Evolutionary conservation across 2,797 vertebrate genomes (phyloP), one percentile per base, ranked within the genome.

Genomic region (Sciurus vulgaris): DNA sequence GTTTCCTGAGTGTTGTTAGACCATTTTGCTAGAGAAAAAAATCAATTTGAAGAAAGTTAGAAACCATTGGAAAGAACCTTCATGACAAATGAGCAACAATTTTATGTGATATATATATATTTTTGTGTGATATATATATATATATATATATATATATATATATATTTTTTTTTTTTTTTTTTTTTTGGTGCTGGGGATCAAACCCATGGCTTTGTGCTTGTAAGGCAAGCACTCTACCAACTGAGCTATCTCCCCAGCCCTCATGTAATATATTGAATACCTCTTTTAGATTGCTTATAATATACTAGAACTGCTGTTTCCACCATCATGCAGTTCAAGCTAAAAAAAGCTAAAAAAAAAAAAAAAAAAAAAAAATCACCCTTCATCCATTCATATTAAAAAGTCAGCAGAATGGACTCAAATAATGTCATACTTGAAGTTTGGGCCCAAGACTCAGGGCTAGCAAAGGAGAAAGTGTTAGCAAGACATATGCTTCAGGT

Each of bases 261-360:
- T 38, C 38, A 38, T 3, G 38, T 38, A 38, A 38, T 38, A 38
- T 20, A 84, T 1, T 70, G 30, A 91, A 49, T 63, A 74, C 28
- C 44, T 91, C 20, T 91, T 91, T 82, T 47, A 38, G 10, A 54
- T 73, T 59, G 61, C 41, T 72, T 72, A 63, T 13, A 54, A 85
- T 47, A 30, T 49, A 56, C 28, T 41, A 83, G 28, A n/a, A 79
- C 93, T 76, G 35, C 22, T 92, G 49, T 84, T 94, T 56, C 78
- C 1, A 65, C 7, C 33, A 85, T 59, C 15, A 59, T 0, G 11
- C 33, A 94, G 28, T 86, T 49, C 28, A 85, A 76, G 18, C 38
- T 94, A 51, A 47, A 89, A 93, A 38, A 38, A 41, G 83, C 24
- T 78, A n/a, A 87, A 63, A 73, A 83, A 33, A 93, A 88, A 89